Base-by-base conservation (phyloP, 2,888 invertebrate genomes). In the Xestia sexstrigata region DNA sequence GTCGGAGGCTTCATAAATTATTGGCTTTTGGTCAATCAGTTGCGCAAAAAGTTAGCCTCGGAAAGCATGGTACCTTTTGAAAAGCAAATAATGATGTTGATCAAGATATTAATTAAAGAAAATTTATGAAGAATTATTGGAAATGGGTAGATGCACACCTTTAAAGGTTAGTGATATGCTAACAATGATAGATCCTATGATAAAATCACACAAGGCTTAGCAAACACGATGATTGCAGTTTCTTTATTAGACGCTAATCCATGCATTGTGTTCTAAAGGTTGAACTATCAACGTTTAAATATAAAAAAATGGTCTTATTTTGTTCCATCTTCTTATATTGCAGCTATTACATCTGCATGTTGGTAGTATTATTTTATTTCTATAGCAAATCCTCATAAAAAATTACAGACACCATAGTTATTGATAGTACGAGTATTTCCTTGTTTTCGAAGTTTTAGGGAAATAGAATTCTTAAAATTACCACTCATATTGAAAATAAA, bases 191-290 rank as follows among this genome's bases (percentile, higher is more conserved):
- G 39, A 52, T 65, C 42, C n/a, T 52, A 47, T 42, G 45, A 78
- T 67, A 45, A 63, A 83, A 83, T 80, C 49, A 67, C 15, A 65
- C 17, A 30, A 70, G n/a, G 30, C 30, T 69, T 52, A 49, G 35
- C 13, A 65, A 74, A 55, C 39, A 70, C n/a, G 23, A 84, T 69
- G 81, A 84, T 79, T 77, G 73, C 76, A 35, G 73, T 86, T 79
- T 76, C 65, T 70, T 58, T 76, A 60, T 58, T 42, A 68, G n/a
- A 23, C 35, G 47, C 52, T 86, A 72, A 77, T 73, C 65, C 73
- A 60, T 78, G 78, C 72, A 84, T 85, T 84, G 84, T 84, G 35
- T 79, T 85, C 11, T 60, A 75, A 83, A 85, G 79, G 69, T 78
- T 71, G 79, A 9, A 17, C 30, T 39, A 63, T 74, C 23, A 73